Percentiles rank a stretch among this genome's conserved stretches.
phyloP scores from a whole-genome alignment of 2,113 vertebrate species.

The Scytalopus superciliaris region DNA sequence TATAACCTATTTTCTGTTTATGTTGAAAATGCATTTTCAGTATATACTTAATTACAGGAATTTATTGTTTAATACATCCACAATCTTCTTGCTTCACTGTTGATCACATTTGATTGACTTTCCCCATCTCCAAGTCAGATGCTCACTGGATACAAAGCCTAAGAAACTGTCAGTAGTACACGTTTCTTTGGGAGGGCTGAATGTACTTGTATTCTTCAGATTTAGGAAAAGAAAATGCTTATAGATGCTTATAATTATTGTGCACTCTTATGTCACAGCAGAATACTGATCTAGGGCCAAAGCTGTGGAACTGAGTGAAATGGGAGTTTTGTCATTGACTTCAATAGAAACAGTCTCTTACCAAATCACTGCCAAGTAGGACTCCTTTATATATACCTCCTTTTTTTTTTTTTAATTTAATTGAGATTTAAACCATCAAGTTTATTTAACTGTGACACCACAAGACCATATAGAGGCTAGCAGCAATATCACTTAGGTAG shows the following conservation, averaged over 20 bases:
- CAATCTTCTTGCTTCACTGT: not conserved
- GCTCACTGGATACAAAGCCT: not conserved
- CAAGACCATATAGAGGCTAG: not conserved
- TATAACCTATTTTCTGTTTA: constrained; percentile 9
- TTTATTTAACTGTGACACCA: constrained; percentile 47
- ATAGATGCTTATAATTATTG: constrained; percentile 31
- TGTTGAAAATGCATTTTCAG: constrained; percentile 9
- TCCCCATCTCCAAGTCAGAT: not conserved
- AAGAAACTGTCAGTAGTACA: not conserved
- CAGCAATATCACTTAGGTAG: constrained; percentile 48
- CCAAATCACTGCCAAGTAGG: not conserved
- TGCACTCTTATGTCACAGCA: not conserved
- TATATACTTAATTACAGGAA: not conserved
- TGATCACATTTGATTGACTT: not conserved
- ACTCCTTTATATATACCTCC: not conserved
- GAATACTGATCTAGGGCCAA: not conserved
- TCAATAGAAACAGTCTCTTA: not conserved
- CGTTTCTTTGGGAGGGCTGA: not conserved
- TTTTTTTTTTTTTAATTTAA: not conserved
- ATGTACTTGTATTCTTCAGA: not conserved
- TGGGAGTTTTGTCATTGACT: constrained; percentile 51
- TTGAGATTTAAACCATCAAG: constrained; percentile 18
- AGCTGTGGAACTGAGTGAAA: not conserved
- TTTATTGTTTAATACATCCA: constrained; percentile 6
- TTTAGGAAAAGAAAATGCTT: constrained; percentile 40